Percentiles rank a stretch among this genome's conserved stretches.
phyloP scores from a whole-genome alignment of 1,140 invertebrate genomes.

The Liolophura sinensis region DNA sequence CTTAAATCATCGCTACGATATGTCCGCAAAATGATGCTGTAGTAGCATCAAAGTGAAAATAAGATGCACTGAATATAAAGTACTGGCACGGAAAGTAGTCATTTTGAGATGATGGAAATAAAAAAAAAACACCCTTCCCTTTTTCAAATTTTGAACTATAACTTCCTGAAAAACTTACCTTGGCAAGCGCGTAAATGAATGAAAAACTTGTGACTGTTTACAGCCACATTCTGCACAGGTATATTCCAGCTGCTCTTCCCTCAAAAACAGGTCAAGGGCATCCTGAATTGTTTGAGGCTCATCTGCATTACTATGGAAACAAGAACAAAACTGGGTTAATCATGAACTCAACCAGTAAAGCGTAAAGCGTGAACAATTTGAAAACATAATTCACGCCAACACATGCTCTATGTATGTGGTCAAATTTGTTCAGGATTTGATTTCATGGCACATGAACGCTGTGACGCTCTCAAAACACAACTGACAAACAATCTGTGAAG shows the following conservation, averaged over 20 bases:
- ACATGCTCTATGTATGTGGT: no score
- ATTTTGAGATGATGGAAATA: no score
- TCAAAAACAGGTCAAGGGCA: slow-evolving; percentile 46
- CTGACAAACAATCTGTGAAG: no score
- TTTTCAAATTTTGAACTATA: background rate
- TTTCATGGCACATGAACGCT: no score
- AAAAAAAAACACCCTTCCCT: background rate
- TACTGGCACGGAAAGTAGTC: no score
- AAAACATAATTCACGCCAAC: no score
- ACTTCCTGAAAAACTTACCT: slow-evolving; percentile 25
- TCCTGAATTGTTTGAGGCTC: slow-evolving; percentile 42
- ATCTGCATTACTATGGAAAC: slow-evolving; percentile 18
- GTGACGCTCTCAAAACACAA: no score
- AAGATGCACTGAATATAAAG: background rate
- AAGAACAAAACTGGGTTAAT: slow-evolving; percentile 1
- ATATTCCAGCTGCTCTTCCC: slow-evolving; percentile 45
- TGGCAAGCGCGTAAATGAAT: slow-evolving; percentile 44
- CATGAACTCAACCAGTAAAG: no score
- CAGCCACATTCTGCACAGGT: slow-evolving; percentile 50
- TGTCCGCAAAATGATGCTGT: background rate
- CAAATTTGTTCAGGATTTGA: no score
- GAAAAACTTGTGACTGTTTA: slow-evolving; percentile 34
- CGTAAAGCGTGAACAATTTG: no score
- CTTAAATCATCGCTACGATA: background rate
- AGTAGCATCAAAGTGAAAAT: background rate